Evolutionary conservation across 2,113 vertebrate genomes (phyloP).

Genomic region (Cryptotis parvus): DNA sequence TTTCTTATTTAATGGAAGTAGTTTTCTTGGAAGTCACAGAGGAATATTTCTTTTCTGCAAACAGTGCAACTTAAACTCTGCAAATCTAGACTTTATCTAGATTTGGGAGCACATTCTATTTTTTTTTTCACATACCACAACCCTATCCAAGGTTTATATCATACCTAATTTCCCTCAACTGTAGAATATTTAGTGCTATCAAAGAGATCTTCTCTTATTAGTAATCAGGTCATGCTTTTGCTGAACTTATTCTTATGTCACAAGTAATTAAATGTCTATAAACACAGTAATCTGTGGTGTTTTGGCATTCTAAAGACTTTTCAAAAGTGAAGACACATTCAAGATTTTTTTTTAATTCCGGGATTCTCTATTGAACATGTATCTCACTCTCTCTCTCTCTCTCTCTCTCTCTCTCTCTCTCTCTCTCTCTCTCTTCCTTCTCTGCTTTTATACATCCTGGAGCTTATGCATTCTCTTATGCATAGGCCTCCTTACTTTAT

Average conservation of each 20-base stretch:
- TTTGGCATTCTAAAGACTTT: neutral
- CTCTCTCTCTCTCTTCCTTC: no score
- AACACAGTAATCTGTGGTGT: neutral
- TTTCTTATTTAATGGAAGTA: no score
- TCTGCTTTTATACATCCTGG: no score
- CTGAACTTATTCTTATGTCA: slow-evolving; percentile 14
- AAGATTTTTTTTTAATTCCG: neutral
- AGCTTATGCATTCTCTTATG: no score
- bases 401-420: no score
- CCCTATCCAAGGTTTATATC: neutral
- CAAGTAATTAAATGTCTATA: neutral
- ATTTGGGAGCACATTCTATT: neutral
- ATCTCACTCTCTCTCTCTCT: no score
- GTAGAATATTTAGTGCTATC: neutral
- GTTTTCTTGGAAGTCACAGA: no score
- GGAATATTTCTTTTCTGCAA: no score
- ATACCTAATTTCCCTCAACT: neutral
- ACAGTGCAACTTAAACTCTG: no score
- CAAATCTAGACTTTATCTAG: neutral
- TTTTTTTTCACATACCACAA: neutral
- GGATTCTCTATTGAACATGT: no score
- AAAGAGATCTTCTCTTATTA: neutral
- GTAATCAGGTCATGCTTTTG: neutral
- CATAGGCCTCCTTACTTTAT: no score
- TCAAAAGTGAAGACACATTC: neutral